These are phyloP conservation scores for Dryobota labecula DNA, from an alignment of 2,888 invertebrate species.

Conservation along the genomic window DNA sequence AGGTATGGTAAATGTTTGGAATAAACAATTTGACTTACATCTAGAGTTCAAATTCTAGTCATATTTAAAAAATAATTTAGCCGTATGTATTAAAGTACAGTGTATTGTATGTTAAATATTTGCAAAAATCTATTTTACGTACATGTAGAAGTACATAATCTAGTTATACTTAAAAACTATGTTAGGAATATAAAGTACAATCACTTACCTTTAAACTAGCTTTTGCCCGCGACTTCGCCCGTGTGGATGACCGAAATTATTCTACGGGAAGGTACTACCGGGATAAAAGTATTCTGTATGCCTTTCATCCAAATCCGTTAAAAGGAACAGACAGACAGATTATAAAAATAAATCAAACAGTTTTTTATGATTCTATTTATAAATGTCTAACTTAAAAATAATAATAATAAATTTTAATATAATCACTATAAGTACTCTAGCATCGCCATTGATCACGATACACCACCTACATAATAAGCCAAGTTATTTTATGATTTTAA, in stretches of 20 bases:
- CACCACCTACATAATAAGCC: too few relatives aligned
- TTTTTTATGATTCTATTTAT: neutral
- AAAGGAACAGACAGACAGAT: neutral
- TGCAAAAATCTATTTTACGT: slow-evolving; percentile 19
- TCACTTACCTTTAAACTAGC: too few relatives aligned
- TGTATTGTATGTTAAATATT: slow-evolving; percentile 2
- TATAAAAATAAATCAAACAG: neutral
- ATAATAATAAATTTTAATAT: neutral
- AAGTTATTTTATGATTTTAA: too few relatives aligned
- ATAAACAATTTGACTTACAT: slow-evolving; percentile 6
- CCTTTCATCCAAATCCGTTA: neutral
- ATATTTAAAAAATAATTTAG: neutral
- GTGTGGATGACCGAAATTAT: too few relatives aligned
- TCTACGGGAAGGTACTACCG: too few relatives aligned
- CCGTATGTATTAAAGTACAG: neutral
- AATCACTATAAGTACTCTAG: neutral
- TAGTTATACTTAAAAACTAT: neutral
- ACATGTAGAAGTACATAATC: neutral
- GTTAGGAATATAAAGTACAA: neutral
- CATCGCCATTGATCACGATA: neutral
- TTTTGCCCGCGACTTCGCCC: too few relatives aligned
- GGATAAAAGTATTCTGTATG: neutral
- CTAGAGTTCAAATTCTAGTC: neutral
- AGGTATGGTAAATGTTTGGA: neutral
- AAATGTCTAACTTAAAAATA: neutral